These are phyloP conservation scores for Nemopilema nomurai DNA, from an alignment of 30 jellyfish, hydroid and myxozoan species.

Conservation along the genomic window DNA sequence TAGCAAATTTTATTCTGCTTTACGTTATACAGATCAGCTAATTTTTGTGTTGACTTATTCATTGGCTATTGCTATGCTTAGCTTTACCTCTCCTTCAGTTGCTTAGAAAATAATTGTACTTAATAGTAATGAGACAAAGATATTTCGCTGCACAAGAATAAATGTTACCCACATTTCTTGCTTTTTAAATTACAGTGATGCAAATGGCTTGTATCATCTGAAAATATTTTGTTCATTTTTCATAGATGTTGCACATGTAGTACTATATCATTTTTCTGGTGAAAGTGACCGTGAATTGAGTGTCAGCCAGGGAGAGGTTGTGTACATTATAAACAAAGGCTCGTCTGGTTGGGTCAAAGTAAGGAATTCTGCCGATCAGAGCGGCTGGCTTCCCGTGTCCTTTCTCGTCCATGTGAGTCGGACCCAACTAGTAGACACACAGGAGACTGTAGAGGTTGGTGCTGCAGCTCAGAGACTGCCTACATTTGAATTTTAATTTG, in stretches of 20 bases:
- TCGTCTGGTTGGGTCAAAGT: slow-evolving; percentile 74
- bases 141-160: no score
- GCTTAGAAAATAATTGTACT: no score
- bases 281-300: slow-evolving; percentile 46
- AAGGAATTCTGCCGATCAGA: slow-evolving; percentile 25
- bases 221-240: not conserved
- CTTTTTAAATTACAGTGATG: no score
- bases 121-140: no score
- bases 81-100: no score
- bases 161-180: no score
- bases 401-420: slow-evolving; percentile 61
- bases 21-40: no score
- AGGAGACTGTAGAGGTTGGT: slow-evolving; percentile 74
- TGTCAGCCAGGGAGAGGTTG: slow-evolving; percentile 56
- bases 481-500: no score
- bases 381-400: slow-evolving; percentile 72
- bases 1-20: no score
- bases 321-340: slow-evolving; percentile 29
- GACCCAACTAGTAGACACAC: slow-evolving; percentile 63
- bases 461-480: not conserved
- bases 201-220: not conserved
- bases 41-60: no score
- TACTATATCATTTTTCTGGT: slow-evolving; percentile 35
- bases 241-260: slow-evolving; percentile 55
- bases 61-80: no score